phyloP scores from a whole-genome alignment of 2,888 invertebrate species.

The Ennomos quercinarius region DNA sequence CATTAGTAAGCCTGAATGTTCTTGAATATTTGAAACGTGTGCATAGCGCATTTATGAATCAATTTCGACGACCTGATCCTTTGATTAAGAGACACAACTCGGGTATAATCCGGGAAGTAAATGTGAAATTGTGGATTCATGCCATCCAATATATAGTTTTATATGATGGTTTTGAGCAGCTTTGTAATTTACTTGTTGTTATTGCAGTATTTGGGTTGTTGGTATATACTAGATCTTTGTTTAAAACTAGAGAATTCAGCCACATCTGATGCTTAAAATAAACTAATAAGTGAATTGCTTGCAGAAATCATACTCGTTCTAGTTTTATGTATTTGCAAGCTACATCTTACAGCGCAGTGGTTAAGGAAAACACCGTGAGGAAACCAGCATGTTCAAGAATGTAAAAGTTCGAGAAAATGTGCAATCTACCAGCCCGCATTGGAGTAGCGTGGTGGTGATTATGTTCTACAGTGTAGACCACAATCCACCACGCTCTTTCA shows the following conservation, averaged over 20 bases:
- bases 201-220: background rate
- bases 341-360: no score
- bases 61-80: constrained; percentile 34
- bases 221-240: background rate
- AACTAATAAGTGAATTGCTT: no score
- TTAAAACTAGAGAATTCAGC: no score
- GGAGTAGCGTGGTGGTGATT: no score
- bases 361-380: no score
- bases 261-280: no score
- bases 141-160: background rate
- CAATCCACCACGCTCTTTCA: no score
- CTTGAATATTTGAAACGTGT: constrained; percentile 37
- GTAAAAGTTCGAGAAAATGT: background rate
- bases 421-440: background rate
- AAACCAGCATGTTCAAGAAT: no score
- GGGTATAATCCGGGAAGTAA: constrained; percentile 7
- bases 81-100: constrained; percentile 35
- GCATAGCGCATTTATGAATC: constrained; percentile 36
- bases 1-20: constrained; percentile 44
- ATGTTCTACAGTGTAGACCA: no score
- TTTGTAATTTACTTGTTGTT: background rate
- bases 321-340: no score
- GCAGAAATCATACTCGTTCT: no score
- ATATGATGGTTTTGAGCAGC: background rate
- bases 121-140: constrained; percentile 13